phyloP scores from a whole-genome alignment of 2,797 vertebrate genomes.

The Sebastes aleutianus region DNA sequence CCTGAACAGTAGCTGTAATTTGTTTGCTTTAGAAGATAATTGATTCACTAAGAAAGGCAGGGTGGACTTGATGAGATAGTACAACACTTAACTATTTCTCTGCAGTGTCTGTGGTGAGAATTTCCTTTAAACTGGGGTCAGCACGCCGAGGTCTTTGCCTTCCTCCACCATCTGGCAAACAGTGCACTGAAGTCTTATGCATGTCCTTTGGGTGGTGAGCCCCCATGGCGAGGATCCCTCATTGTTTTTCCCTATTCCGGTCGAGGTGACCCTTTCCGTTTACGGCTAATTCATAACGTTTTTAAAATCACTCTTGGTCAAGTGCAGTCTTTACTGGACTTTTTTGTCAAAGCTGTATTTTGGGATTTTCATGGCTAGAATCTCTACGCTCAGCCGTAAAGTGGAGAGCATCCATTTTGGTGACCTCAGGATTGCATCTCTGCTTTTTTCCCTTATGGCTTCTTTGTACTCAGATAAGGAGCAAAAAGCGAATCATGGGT shows the following conservation, averaged over 20 bases:
- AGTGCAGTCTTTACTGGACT: not conserved
- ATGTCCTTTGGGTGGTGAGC: not conserved
- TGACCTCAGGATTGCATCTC: not conserved
- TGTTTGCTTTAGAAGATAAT: constrained; percentile 37
- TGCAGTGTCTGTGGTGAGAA: constrained; percentile 1
- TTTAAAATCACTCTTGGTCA: not conserved
- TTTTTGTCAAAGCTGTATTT: not conserved
- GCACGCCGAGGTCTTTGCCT: not conserved
- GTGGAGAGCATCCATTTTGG: not conserved
- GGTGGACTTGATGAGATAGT: constrained; percentile 4
- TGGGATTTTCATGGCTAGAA: not conserved
- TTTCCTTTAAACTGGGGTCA: not conserved
- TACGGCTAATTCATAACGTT: not conserved
- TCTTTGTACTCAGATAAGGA: not conserved
- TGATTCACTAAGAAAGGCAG: constrained; percentile 14
- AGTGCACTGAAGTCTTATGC: not conserved
- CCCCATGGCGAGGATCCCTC: not conserved
- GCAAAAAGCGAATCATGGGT: constrained; percentile 8
- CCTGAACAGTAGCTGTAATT: constrained; percentile 28
- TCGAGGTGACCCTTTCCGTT: not conserved
- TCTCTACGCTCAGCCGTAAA: not conserved
- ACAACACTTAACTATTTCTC: constrained; percentile 7
- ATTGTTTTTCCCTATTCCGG: not conserved
- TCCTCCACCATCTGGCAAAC: not conserved
- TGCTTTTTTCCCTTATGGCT: not conserved